Evolutionary conservation across 2,113 vertebrate genomes (phyloP).

Genomic region (Psettodes erumei): DNA sequence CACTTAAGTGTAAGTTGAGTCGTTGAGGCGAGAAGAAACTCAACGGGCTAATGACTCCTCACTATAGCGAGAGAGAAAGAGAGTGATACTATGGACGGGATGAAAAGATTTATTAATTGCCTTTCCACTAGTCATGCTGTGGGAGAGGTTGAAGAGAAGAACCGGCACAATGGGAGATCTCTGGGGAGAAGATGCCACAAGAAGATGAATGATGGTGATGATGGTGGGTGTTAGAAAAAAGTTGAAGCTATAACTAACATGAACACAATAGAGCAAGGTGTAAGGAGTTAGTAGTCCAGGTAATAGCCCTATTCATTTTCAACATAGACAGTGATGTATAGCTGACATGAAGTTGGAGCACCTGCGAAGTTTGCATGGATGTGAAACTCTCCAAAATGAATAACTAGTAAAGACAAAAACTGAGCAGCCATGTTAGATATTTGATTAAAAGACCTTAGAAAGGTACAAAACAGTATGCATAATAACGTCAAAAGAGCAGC

Average conservation of each 20-base stretch:
- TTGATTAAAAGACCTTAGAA: background rate
- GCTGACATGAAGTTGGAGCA: background rate
- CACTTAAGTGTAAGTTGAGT: background rate
- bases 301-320: background rate
- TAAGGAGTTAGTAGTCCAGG: background rate
- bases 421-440: background rate
- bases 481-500: too few relatives aligned
- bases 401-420: background rate
- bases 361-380: too few relatives aligned
- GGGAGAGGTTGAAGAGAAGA: background rate
- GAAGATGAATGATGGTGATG: constrained; percentile 3
- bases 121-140: constrained; percentile 21
- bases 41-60: background rate
- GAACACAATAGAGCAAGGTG: background rate
- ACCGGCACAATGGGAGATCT: constrained; percentile 3
- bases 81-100: background rate
- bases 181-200: constrained; percentile 5
- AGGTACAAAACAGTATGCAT: background rate
- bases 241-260: background rate
- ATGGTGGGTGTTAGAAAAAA: constrained; percentile 6
- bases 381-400: background rate
- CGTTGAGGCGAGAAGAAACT: background rate
- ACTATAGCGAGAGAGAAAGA: background rate
- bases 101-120: constrained; percentile 38
- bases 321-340: background rate